A percentile compares a stretch with the other conserved stretches of the same genome.
Evolutionary conservation across 2,888 invertebrate species (phyloP).

Genomic region (Dysmachus trigonus): DNA sequence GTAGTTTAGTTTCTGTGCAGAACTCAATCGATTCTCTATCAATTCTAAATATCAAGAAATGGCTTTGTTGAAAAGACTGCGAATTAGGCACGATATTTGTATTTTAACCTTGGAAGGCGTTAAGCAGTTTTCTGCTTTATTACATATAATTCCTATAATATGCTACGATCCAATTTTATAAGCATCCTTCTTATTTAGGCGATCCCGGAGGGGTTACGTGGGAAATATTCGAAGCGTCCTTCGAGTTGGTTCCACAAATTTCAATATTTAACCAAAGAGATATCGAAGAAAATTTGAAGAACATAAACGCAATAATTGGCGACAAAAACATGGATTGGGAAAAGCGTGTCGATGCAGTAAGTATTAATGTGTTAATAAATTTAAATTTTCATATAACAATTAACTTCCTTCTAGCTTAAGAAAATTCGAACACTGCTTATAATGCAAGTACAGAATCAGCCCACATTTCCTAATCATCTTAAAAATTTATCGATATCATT

Average conservation of each 20-base stretch:
- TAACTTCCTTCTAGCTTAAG: conserved; percentile 73
- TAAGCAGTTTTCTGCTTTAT: not conserved
- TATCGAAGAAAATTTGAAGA: conserved; percentile 81
- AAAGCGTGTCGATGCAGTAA: conserved; percentile 87
- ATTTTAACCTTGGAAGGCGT: no score
- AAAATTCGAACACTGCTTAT: conserved; percentile 84
- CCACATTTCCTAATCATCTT: conserved; percentile 76
- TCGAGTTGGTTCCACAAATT: conserved; percentile 83
- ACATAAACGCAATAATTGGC: conserved; percentile 77
- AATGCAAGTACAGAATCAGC: conserved; percentile 77
- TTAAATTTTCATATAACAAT: conserved; percentile 45
- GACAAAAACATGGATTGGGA: conserved; percentile 93
- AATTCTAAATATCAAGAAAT: no score
- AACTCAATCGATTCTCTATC: no score
- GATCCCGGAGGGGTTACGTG: conserved; percentile 90
- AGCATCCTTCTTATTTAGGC: not conserved
- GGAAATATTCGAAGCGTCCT: conserved; percentile 85
- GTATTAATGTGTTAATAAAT: conserved; percentile 1
- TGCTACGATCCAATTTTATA: not conserved
- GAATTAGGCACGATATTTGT: no score
- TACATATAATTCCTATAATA: not conserved
- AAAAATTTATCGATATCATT: conserved; percentile 84
- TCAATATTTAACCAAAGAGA: conserved; percentile 86
- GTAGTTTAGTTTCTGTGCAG: not conserved
- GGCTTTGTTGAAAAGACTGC: no score